Percentiles rank a stretch among this genome's conserved stretches.
These are phyloP conservation scores for Drosophila recens DNA, from an alignment of 2,888 invertebrate genomes.

Conservation along the genomic window DNA sequence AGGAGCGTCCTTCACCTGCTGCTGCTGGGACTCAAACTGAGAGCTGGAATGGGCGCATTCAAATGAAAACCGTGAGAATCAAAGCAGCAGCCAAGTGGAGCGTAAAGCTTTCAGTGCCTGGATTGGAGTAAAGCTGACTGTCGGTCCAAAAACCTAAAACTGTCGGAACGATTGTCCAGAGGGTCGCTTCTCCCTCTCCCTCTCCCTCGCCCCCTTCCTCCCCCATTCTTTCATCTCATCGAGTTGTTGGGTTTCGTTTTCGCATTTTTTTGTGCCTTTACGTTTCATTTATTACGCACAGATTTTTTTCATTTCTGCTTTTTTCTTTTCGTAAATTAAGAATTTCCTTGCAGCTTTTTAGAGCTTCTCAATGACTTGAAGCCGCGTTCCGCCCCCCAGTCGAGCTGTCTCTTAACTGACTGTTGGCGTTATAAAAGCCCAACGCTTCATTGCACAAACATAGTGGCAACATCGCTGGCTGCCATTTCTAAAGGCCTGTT, in stretches of 20 bases:
- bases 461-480: constrained; percentile 58
- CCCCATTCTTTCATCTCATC: background rate
- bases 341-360: constrained; percentile 70
- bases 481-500: constrained; percentile 54
- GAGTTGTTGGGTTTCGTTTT: constrained; percentile 63
- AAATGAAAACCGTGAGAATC: constrained; percentile 79
- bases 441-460: constrained; percentile 79
- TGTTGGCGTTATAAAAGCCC: constrained; percentile 79
- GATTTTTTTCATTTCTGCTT: constrained; percentile 50
- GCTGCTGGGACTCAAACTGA: background rate
- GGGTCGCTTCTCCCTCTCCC: constrained; percentile 14
- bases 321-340: constrained; percentile 66
- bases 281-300: constrained; percentile 75
- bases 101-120: constrained; percentile 74
- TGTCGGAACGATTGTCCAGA: constrained; percentile 63
- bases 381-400: constrained; percentile 21
- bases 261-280: constrained; percentile 51
- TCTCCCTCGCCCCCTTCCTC: background rate
- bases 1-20: constrained; percentile 43
- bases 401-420: constrained; percentile 59
- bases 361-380: constrained; percentile 67
- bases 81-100: constrained; percentile 77
- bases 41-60: constrained; percentile 58
- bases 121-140: constrained; percentile 39
- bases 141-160: constrained; percentile 58